Evolutionary conservation across 2,113 vertebrate genomes (phyloP).

Genomic region (Heliornis fulica): DNA sequence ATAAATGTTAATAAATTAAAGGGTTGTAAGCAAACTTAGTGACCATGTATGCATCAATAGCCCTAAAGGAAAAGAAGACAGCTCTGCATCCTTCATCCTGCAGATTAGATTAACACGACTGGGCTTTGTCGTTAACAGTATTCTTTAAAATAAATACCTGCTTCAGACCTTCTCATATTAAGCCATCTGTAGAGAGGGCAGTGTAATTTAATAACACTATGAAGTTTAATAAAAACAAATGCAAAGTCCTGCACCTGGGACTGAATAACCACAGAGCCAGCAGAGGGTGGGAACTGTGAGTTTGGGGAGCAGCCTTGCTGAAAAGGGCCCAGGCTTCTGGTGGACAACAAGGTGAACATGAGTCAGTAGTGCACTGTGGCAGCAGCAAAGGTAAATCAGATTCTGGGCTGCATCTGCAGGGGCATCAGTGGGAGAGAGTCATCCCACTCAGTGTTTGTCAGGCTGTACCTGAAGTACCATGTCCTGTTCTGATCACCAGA

Average conservation of each 20-base stretch:
- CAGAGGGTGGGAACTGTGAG: fast-evolving
- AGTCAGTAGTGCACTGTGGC: no score
- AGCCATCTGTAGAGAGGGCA: not conserved
- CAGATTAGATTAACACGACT: not conserved
- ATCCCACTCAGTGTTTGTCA: not conserved
- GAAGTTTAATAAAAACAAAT: not conserved
- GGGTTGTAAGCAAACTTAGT: not conserved
- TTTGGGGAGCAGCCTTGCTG: not conserved
- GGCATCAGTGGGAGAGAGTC: not conserved
- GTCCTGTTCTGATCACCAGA: not conserved
- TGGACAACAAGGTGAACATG: not conserved
- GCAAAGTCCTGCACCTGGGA: not conserved
- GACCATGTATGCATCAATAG: not conserved
- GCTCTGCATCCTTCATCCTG: not conserved
- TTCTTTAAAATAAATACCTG: not conserved
- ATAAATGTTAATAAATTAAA: not conserved
- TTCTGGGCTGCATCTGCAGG: not conserved
- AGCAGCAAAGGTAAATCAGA: not conserved
- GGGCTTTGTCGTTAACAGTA: not conserved
- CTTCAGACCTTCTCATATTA: not conserved
- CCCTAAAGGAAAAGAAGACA: not conserved
- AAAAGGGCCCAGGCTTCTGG: not conserved
- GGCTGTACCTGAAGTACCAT: not conserved
- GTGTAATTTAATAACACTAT: not conserved
- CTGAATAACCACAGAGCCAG: not conserved